Evolutionary conservation across 1,140 invertebrate species (phyloP), one percentile per base, ranked within the genome.

Genomic region (Diachasma alloeum): DNA sequence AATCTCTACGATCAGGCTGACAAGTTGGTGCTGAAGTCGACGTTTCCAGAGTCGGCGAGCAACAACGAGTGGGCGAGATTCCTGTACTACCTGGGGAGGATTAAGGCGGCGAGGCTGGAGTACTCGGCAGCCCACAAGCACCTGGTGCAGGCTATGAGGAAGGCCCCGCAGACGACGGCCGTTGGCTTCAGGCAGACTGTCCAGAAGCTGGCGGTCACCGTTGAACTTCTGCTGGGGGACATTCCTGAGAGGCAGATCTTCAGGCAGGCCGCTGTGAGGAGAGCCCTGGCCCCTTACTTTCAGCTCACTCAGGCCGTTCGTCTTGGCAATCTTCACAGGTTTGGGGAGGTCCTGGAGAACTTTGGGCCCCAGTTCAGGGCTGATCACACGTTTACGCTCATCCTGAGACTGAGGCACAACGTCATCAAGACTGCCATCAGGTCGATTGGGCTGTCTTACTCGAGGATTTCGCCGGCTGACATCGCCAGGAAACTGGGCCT

Each of bases 41-140:
- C 96, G 0, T 99, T 98, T 85, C 98, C 98, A 0, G 98, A 99
- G 88, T 93, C 94, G 80, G 98, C 98, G 0, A 98, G 97, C 87
- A 99, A 99, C 87, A 99, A 99, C 91, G 98, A 99, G 87, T 98
- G 97, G 96, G 98, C 98, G 0, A 92, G 98, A 84, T 99, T 96
- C 87, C 91, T 99, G 22, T 99, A 98, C 88, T 99, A 99, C 87
- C 90, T 99, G 81, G 98, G 98, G 15, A 93, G 98, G 80, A 99
- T 99, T 72, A 99, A 99, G 88, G 97, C 98, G 9, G 97, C 98
- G 1, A 94, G 99, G 82, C 88, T 99, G 59, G 97, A 99, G 85
- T 99, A 99, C 88, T 98, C 97, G 82, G 91, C 96, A 90, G 98
- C 98, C 0, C 97, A 99, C 85, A 98, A 98, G 88, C 95, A 99